Base-by-base conservation (phyloP, 2,113 vertebrate genomes). In the Oenanthe oenanthe region DNA sequence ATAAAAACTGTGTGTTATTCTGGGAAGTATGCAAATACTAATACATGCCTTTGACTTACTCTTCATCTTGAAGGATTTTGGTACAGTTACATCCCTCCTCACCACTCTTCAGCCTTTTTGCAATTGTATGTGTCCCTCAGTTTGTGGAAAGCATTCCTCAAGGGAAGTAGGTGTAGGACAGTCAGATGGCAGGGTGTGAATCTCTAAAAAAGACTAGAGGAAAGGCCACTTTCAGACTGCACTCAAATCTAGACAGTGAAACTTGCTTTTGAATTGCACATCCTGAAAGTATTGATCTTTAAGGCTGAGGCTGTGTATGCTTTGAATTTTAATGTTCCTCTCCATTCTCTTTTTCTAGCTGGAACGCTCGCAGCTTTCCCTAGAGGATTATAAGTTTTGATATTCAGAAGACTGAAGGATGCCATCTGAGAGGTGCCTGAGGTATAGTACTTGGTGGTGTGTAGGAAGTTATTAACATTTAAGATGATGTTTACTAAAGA, bases 381-480 rank as follows among this genome's bases (percentile, higher is more conserved):
- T 86, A 36, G 36, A 53, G 65, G 78, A 89, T 75, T 91, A 22
- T 97, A 91, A 98, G 77, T 50, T 94, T 93, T 71, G 88, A 88
- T 91, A 96, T 54, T 96, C 82, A 54, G 88, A 97, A 95, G 97
- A 96, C 74, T 97, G 97, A 98, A 99, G 95, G 96, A 99, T 99
- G 99, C 99, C 99, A 71, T 99, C 99, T 95, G 99, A 99, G 98
- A 98, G 98, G 95, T 98, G 98, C 97, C 98, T 98, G 97, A 99
- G 99, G 99, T 99, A 98, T 54, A 89, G 93, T 96, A 91, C 45
- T 79, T 62, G 29, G 62, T 56, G 54, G 79, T 34, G 13, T 66
- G 51, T 57, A 80, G 85, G 48, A 88, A 67, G 14, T 88, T 47
- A 26, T 91, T 70, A 51, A 76, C 47, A n/a, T 48, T 90, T 89